Base-by-base conservation (phyloP, 1,140 invertebrate species). In the Danaus plexippus region DNA sequence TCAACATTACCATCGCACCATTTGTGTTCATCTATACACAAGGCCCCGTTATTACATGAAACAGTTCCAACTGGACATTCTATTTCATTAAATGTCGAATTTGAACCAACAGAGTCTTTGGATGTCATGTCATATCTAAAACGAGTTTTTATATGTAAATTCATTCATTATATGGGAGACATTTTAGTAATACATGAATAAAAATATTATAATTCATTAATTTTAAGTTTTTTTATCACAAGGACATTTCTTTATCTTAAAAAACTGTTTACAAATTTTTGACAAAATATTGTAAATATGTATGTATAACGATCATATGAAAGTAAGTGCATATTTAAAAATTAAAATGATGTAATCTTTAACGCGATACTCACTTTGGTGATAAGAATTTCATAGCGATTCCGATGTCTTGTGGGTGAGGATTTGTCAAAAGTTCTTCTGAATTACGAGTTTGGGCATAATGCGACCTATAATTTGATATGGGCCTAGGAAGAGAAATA, bases 1-100 rank as follows among this genome's bases (percentile, higher is more conserved):
- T 97, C 89, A 0, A 94, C 90, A 3, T 87, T 85, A 47, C 91
- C 91, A 75, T 97, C 91, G 71, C 95, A 97, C 88, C 92, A 91
- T 40, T 89, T 75, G 0, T 67, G 71, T 9, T 81, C 75, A 10
- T 80, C 61, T 2, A 96, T 86, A 66, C 95, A 97, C 5, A 73
- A 78, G 7, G 74, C 77, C 47, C 78, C 73, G 44, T 70, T 70
- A 9, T 56, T 47, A 62, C 87, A 88, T 5, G 75, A 62, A 44
- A 78, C 52, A n/a, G 61, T 75, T 6, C 75, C 81, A 22, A 43
- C n/a, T 2, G 69, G 57, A 61, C 87, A 88, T 49, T 69, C 58
- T 7, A 69, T 54, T 64, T 70, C 68, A 15, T 67, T 64, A 2
- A 62, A 42, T 47, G 71, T 59, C 44, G 52, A 10, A 45, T 66